Evolutionary conservation across 2,888 invertebrate species (phyloP), one percentile per base, ranked within the genome.

Genomic region (Monopis laevigella): DNA sequence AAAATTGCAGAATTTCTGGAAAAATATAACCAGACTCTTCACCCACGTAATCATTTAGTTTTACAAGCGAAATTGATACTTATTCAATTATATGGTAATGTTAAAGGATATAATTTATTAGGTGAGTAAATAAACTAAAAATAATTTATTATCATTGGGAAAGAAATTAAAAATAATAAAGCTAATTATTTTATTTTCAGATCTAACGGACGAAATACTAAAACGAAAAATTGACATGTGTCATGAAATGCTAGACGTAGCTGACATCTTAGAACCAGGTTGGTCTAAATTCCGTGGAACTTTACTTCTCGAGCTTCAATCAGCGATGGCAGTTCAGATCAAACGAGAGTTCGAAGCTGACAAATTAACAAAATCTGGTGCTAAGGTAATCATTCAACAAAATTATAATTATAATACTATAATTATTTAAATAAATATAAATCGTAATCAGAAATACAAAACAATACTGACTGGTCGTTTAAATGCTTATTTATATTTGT

Each of bases 41-140:
- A 89, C 59, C 83, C 86, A 1, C 84, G 71, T 28, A 90, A 90
- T 52, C 86, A 85, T 52, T 84, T 89, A 49, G 73, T 88, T 1
- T 61, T 89, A 12, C 85, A 88, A 56, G 84, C 87, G 1, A 89
- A 90, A 56, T 84, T 88, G 56, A 86, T 87, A 2, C 65, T 90
- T 24, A 74, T 84, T 36, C 89, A 90, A 59, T 78, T 89, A 47
- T 89, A 89, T 56, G 88, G 88, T 44, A 85, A 84, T 59, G 65
- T 70, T 4, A 72, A 82, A 43, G 86, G 84, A 49, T 86, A 80
- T 52, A 54, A 56, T 21, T 65, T 85, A 49, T 53, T 77, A 55
- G 86, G 87, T 87, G 62, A 52, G 51, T 47, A 17, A 30, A 2
- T n/a, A n/a, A n/a, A 40, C 24, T 21, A 40, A 14, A 14, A 6